Evolutionary conservation across 2,113 vertebrate species (phyloP).

Genomic region (Actenoides hombroni): DNA sequence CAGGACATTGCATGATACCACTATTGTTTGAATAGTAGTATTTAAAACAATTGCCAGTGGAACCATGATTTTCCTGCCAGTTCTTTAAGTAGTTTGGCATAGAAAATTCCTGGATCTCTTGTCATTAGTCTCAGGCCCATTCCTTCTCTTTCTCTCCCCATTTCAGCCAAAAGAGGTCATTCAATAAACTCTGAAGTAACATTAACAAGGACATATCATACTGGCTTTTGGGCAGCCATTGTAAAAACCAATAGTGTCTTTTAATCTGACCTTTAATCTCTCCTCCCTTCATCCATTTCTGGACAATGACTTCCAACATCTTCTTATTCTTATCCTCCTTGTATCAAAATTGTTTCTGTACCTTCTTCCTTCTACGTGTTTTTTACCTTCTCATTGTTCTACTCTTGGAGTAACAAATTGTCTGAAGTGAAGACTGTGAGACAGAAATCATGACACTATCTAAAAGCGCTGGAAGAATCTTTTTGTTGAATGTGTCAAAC

Average conservation of each 20-base stretch:
- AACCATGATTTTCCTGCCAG: not conserved
- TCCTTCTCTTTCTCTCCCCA: not conserved
- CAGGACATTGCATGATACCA: not conserved
- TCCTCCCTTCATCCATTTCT: not conserved
- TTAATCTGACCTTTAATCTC: not conserved
- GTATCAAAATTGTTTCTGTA: not conserved
- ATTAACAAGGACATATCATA: not conserved
- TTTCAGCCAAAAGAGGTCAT: not conserved
- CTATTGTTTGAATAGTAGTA: not conserved
- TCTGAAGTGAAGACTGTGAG: not conserved
- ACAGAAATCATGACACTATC: not conserved
- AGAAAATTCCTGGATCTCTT: not conserved
- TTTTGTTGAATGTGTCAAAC: not conserved
- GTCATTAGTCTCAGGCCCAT: not conserved
- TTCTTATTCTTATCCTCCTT: not conserved
- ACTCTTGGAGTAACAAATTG: not conserved
- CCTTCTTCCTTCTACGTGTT: not conserved
- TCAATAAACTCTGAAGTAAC: not conserved
- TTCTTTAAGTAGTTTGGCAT: not conserved
- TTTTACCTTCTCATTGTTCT: not conserved
- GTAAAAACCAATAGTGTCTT: not conserved
- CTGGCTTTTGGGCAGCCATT: not conserved
- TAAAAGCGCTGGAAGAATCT: not conserved
- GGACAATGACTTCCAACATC: not conserved
- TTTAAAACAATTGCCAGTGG: not conserved